Evolutionary conservation across 1,140 invertebrate species (phyloP), one percentile per base, ranked within the genome.

Genomic region (Meloidogyne exigua): DNA sequence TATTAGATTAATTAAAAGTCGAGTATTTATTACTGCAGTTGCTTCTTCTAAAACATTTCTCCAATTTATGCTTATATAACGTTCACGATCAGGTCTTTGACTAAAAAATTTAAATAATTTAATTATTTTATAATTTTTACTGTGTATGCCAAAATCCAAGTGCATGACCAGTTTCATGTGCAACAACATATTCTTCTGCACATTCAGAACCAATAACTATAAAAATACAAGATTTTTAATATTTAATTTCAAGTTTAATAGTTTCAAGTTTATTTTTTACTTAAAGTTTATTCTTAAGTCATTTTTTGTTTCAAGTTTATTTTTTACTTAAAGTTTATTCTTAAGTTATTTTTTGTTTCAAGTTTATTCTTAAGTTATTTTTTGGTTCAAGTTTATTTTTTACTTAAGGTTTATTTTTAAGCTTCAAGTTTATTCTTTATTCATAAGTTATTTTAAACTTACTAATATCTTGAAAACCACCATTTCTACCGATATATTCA

Each of bases 81-180:
- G 79, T 70, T 88, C 88, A 18, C 88, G 74, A 72, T 88, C 87
- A 25, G 84, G 83, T 64, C 88, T 71, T 57, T 85, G 84, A 80
- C 72, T 73, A 28, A 18, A n/a, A 66, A n/a, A 7, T n/a, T n/a
- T 57, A 57, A 57, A n/a, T n/a, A 44, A 11, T 63, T 32, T 3
- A 32, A 39, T 10, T 2, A 1, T n/a, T n/a, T 39, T 13, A 18
- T 21, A 68, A 2, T 5, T 4, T 65, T 73, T 32, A 73, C 72
- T 89, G 88, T 42, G 88, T 88, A 70, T 88, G 88, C 83, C 81
- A 88, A 77, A 88, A 88, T 11, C 88, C 88, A 15, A 88, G 79
- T n/a, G 86, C 83, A 76, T 88, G 88, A 13, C 88, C 88, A 11
- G 88, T 87, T 76, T 88, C 88, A 78, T 88, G 88, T 62, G 85